A percentile compares a stretch with the other conserved stretches of the same genome.
Evolutionary conservation across 2,797 vertebrate species (phyloP).

Genomic region (Acanthurus leucopareius): DNA sequence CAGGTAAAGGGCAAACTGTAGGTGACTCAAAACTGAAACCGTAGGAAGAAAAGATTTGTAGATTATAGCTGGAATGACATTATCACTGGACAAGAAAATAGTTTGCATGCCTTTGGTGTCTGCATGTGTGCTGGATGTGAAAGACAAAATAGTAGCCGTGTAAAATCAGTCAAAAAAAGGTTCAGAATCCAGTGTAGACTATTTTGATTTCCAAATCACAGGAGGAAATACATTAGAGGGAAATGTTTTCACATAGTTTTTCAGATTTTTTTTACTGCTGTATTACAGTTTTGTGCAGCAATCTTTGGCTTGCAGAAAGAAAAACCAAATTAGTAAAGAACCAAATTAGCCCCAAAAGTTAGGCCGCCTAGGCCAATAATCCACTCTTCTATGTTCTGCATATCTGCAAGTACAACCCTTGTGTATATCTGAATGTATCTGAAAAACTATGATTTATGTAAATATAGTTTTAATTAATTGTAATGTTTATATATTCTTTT

Average conservation of each 20-base stretch:
- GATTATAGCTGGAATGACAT: slow-evolving; percentile 43
- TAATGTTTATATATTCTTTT: too few species aligned
- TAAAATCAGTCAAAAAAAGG: slow-evolving; percentile 40
- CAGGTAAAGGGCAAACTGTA: slow-evolving; percentile 25
- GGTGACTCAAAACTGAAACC: neutral
- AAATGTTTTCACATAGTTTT: neutral
- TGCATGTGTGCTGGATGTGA: slow-evolving; percentile 17
- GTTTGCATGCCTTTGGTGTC: slow-evolving; percentile 15
- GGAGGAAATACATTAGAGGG: neutral
- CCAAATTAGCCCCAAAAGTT: neutral
- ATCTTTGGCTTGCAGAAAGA: neutral
- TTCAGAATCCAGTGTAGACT: slow-evolving; percentile 16
- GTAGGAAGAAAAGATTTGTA: slow-evolving; percentile 20
- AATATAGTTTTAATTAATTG: too few species aligned
- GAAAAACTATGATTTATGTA: too few species aligned
- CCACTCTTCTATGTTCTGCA: too few species aligned
- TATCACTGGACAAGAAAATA: slow-evolving; percentile 32
- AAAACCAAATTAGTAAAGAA: neutral
- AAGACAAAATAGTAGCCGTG: slow-evolving; percentile 37
- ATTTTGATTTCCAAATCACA: slow-evolving; percentile 45
- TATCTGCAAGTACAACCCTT: too few species aligned
- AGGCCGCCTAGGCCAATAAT: neutral
- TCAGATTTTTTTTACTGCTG: neutral
- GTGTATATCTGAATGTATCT: too few species aligned
- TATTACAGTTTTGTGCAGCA: slow-evolving; percentile 1